A percentile compares a stretch with the other conserved stretches of the same genome.
These are phyloP conservation scores for Coptodon rendalli DNA, from an alignment of 2,113 vertebrate species.

Conservation along the genomic window DNA sequence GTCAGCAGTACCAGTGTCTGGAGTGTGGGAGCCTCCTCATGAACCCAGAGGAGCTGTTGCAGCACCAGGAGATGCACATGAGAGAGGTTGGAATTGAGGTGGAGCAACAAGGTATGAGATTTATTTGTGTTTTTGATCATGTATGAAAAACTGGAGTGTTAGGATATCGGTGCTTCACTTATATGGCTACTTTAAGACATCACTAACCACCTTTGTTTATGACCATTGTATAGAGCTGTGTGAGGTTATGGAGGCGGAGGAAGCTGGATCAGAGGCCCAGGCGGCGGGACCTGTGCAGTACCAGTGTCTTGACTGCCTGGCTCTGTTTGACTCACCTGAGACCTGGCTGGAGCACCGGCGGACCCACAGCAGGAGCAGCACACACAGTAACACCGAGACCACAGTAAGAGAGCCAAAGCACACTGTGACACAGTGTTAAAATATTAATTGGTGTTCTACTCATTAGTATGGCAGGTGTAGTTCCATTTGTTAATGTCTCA, in stretches of 20 bases:
- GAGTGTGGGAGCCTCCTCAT: slow-evolving; percentile 81
- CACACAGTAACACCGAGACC: slow-evolving; percentile 62
- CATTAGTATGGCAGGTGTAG: background rate
- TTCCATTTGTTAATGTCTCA: background rate
- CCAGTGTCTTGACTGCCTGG: slow-evolving; percentile 84
- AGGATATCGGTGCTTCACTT: background rate
- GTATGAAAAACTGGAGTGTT: background rate
- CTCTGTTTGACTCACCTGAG: slow-evolving; percentile 80
- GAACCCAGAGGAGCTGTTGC: slow-evolving; percentile 79
- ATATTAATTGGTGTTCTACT: background rate
- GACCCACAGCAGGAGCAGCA: slow-evolving; percentile 73
- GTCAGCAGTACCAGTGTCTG: slow-evolving; percentile 83
- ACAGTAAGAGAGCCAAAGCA: slow-evolving; percentile 33
- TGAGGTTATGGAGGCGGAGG: slow-evolving; percentile 60
- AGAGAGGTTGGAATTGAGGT: slow-evolving; percentile 68
- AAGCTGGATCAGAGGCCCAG: slow-evolving; percentile 3
- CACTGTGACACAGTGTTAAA: background rate
- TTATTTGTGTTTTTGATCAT: background rate
- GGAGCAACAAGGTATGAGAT: slow-evolving; percentile 61
- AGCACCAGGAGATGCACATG: slow-evolving; percentile 86
- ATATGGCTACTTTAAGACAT: background rate
- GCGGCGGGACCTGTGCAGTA: slow-evolving; percentile 76
- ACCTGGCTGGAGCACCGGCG: slow-evolving; percentile 82
- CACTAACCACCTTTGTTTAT: background rate
- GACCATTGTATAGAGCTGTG: slow-evolving; percentile 53